A percentile compares a stretch with the other conserved stretches of the same genome.
phyloP scores from a whole-genome alignment of 2,888 invertebrate species.

The Acrocyrtus sp. region DNA sequence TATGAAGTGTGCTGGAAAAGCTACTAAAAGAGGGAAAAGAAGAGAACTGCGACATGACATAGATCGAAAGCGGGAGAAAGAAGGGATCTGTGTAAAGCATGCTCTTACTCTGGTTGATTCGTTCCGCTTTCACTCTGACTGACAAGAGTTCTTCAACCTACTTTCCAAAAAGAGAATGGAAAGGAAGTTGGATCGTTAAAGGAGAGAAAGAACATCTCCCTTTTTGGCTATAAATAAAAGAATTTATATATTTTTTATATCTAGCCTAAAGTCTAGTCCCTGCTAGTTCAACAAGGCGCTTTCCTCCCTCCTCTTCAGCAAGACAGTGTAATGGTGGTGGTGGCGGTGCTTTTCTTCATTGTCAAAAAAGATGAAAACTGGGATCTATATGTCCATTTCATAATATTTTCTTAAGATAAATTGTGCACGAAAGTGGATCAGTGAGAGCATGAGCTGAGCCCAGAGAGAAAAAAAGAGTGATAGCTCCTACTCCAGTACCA shows the following conservation, averaged over 20 bases:
- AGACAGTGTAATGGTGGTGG: too few relatives aligned
- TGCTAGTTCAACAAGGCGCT: too few relatives aligned
- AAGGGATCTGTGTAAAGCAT: slow-evolving; percentile 32
- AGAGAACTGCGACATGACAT: not conserved
- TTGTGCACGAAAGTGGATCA: slow-evolving; percentile 34
- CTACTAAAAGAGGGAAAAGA: not conserved
- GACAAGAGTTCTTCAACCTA: slow-evolving; percentile 45
- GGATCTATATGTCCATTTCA: slow-evolving; percentile 22
- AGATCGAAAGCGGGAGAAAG: slow-evolving; percentile 10
- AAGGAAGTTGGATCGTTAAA: slow-evolving; percentile 43
- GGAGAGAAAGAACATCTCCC: not conserved
- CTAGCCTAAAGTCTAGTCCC: too few relatives aligned
- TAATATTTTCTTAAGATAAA: slow-evolving; percentile 36
- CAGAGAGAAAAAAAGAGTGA: too few relatives aligned
- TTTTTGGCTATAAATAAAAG: not conserved
- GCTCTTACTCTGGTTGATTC: slow-evolving; percentile 34
- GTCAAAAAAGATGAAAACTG: slow-evolving; percentile 33
- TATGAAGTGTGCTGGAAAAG: slow-evolving; percentile 4
- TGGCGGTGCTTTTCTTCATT: too few relatives aligned
- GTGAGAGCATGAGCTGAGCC: not conserved
- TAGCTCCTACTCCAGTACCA: too few relatives aligned
- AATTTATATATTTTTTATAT: not conserved
- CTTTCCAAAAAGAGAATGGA: slow-evolving; percentile 35
- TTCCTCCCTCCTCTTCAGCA: too few relatives aligned
- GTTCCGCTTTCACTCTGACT: slow-evolving; percentile 36